Evolutionary conservation across 2,888 invertebrate genomes (phyloP), one percentile per base, ranked within the genome.

Genomic region (Acrobasis repandana): DNA sequence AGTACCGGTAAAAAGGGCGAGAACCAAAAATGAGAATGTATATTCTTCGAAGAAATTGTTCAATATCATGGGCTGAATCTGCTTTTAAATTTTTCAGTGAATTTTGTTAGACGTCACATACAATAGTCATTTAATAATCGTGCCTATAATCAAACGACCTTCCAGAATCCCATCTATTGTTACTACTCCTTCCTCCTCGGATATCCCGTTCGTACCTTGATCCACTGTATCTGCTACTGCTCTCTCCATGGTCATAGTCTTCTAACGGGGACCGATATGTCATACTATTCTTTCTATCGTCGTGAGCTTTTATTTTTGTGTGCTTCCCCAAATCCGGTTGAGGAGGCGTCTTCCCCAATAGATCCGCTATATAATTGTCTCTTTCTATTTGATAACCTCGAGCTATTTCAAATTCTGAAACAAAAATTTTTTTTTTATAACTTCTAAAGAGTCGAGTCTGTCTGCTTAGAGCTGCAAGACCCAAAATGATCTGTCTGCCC

Each of bases 321-420:
- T 70, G 50, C 54, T 67, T 63, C 15, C 83, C 79, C 15, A 81
- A 58, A 49, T 83, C 78, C 1, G 85, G 79, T 4, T 74, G 75
- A 1, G 77, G 77, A 9, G 72, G 71, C 14, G 66, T 60, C 1
- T 61, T 66, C 2, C 83, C 82, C 58, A 86, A 65, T 61, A 94
- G 66, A 68, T 90, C 87, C 14, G 86, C 78, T 61, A 93, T 70
- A 74, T 95, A 96, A 65, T 92, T 93, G 1, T 83, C 71, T 10
- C 95, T 92, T 80, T 96, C 95, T 38, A 96, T 95, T 63, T 89
- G 71, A 75, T 96, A 94, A 0, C 96, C 96, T 9, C 96, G 94
- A 2, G 95, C 95, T 18, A 78, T 81, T 75, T 93, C 92, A 72
- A 96, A 95, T 67, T 79, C 95, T 95, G 82, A 48, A 82, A 82